These are phyloP conservation scores for Lacerta agilis DNA, from an alignment of 2,797 vertebrate species.

Conservation along the genomic window DNA sequence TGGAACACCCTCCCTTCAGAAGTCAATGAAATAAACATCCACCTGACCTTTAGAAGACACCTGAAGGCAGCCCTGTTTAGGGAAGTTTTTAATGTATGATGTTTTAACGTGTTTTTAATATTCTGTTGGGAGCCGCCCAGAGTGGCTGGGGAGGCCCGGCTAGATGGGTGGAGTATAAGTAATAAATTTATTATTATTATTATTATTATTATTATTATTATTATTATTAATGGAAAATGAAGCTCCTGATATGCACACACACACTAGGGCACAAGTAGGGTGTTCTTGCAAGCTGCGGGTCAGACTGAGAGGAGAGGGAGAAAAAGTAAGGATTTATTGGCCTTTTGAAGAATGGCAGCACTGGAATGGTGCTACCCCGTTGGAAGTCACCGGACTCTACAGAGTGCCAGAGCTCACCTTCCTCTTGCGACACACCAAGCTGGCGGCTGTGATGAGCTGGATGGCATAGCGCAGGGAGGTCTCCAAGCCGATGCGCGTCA, in stretches of 20 bases:
- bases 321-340: neutral
- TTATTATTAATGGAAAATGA: neutral
- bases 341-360: neutral
- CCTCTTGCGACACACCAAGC: constrained; percentile 91
- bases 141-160: too few species aligned
- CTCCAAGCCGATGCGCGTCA: constrained; percentile 94
- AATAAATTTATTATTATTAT: too few species aligned
- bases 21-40: too few species aligned
- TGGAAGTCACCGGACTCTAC: neutral
- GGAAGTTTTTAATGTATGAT: too few species aligned
- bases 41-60: too few species aligned
- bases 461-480: constrained; percentile 94
- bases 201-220: too few species aligned
- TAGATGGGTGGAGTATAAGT: too few species aligned
- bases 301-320: neutral
- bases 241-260: neutral
- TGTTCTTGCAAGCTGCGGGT: neutral
- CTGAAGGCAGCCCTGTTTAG: too few species aligned
- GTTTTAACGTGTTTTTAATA: too few species aligned
- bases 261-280: neutral
- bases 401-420: constrained; percentile 77
- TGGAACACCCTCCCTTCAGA: too few species aligned
- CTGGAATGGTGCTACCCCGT: neutral
- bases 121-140: too few species aligned
- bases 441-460: constrained; percentile 94